Percentiles rank a stretch among this genome's conserved stretches.
These are phyloP conservation scores for Nephrotoma appendiculata DNA, from an alignment of 2,888 invertebrate species.

Conservation along the genomic window DNA sequence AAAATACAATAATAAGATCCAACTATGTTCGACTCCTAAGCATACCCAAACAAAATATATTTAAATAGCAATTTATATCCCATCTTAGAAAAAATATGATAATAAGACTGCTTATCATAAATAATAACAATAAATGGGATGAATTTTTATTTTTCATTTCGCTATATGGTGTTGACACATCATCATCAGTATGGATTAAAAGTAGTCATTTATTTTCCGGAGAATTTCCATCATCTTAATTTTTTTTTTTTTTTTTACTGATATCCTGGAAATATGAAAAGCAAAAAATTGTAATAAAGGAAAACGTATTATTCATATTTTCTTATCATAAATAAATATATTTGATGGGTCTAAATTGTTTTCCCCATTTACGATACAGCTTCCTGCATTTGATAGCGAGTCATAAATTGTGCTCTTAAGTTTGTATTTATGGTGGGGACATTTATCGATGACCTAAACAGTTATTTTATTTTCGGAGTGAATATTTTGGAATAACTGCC, in stretches of 20 bases:
- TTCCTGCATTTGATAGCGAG: neutral
- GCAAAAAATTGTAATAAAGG: neutral
- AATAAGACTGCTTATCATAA: neutral
- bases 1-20: no score
- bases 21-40: no score
- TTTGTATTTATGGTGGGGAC: neutral
- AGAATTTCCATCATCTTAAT: neutral
- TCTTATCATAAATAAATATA: neutral
- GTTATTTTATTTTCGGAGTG: no score
- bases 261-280: neutral
- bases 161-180: neutral
- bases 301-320: neutral
- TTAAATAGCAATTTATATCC: neutral
- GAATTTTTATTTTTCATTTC: neutral
- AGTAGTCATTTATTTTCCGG: neutral
- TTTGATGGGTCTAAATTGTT: neutral
- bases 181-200: neutral
- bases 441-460: neutral
- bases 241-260: neutral
- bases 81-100: neutral
- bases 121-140: neutral
- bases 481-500: no score
- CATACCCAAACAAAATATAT: neutral
- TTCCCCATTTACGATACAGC: neutral
- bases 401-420: neutral